Base-by-base conservation (phyloP, 2,888 invertebrate genomes). In the Macrostomum cliftonense region DNA sequence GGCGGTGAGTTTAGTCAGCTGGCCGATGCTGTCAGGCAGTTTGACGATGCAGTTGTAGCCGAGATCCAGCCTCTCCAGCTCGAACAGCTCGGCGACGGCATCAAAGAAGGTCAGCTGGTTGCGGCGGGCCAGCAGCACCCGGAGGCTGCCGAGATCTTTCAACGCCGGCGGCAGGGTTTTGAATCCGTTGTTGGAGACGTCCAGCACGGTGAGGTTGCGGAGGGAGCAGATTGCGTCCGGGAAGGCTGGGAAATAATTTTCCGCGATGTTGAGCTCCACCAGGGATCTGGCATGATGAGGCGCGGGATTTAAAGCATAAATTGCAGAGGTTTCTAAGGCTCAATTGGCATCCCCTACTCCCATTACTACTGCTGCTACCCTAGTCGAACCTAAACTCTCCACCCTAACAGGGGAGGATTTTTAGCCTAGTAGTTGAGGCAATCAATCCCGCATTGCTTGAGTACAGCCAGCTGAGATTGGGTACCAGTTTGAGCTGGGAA, bases 221-320 rank as follows among this genome's bases (percentile, higher is more conserved):
- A 46, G 45, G 12, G 38, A 43, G 12, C 59, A 59, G 11, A 68
- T 58, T 21, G 60, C 62, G 9, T 62, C 61, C 1, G 66, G 65
- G n/a, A 68, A 52, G 12, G 51, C 46, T 12, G 47, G 55, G 39
- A 68, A 51, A 21, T 60, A 54, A 53, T 68, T 68, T 40, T 59
- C 53, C 7, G 65, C 65, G 53, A 68, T 53, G 52, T 67, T 63
- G 12, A 65, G 53, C 12, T 58, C 45, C 12, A 57, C 54, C 17
- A 67, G 56, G 40, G 58, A 54, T 21, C 57, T 48, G 60, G 60
- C 42, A 62, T 55, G 46, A 60, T 56, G n/a, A 56, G 52, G 1
- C 63, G 63, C 16, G 64, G 55, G 43, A 54, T 58, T 50, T 60
- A 58, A 39, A 67, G 60, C 53, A 61, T 67, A 54, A 68, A n/a